Evolutionary conservation across 2,113 vertebrate species (phyloP), one percentile per base, ranked within the genome.

Genomic region (Euleptes europaea): DNA sequence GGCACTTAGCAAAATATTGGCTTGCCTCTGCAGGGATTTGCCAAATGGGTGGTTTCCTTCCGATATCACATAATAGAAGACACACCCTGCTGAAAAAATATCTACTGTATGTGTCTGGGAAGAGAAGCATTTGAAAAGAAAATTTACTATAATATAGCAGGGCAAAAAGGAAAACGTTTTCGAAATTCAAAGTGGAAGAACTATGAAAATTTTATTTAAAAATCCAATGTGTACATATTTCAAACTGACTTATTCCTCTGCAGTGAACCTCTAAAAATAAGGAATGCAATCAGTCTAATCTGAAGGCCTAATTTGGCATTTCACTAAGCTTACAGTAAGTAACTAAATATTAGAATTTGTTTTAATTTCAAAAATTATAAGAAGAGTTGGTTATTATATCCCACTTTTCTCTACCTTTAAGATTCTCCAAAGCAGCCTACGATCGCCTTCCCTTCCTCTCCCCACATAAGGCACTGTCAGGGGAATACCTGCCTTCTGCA

Each of bases 61-160:
- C 2, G 99, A 98, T 42, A 99, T 95, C 93, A 99, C 98, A 0
- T 99, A 99, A 91, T 99, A 99, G 60, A 99, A 99, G 83, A 99
- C 98, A 33, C 99, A 99, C 80, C 99, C 99, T 2, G 98, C 98
- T 23, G 99, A 99, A 95, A 99, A 99, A 93, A 99, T 98, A 94
- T 99, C 99, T 85, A 99, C 98, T 0, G 97, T 97, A 11, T 97
- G 99, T 0, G 99, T 99, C 99, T 99, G 93, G n/a, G 94, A 94
- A 89, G 44, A 92, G 88, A 91, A 0, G 23, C 3, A 80, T 49
- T 49, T n/a, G 80, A 65, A 73, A 38, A 89, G 47, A 83, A 78
- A 42, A 1, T 90, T 40, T 9, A 2, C 3, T 1, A 19, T 19
- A 28, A 66, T 26, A n/a, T 74, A 83, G 17, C 5, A 14, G 35